Conservation (phyloP, 2,113 vertebrate species). For the Geococcyx californianus region DNA sequence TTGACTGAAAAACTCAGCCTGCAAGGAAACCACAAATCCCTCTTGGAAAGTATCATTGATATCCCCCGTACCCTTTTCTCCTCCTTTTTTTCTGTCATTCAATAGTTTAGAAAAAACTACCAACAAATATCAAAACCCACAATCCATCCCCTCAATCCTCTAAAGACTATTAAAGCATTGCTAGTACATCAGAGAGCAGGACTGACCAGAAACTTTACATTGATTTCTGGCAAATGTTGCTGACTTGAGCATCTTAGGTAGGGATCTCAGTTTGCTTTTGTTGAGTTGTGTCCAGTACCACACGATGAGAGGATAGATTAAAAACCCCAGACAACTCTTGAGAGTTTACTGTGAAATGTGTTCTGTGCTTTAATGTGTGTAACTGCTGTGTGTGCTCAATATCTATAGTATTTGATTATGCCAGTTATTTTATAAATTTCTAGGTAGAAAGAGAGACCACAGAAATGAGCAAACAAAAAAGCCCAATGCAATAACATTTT, state of each 20-base stretch:
- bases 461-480: background rate
- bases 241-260: background rate
- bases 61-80: background rate
- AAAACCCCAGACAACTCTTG: background rate
- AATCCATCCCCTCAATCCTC: background rate
- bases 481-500: fast-evolving
- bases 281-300: background rate
- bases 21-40: background rate
- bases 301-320: background rate
- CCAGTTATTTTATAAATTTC: background rate
- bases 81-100: background rate
- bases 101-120: background rate
- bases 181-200: background rate
- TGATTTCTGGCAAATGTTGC: background rate
- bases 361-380: background rate
- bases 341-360: background rate
- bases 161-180: background rate
- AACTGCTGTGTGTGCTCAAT: background rate
- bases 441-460: background rate
- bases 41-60: background rate
- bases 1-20: background rate
- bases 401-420: background rate
- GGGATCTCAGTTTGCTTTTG: background rate
- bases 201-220: background rate
- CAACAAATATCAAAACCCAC: background rate